Evolutionary conservation across 2,113 vertebrate genomes (phyloP).

Genomic region (Daphoenositta chrysoptera): DNA sequence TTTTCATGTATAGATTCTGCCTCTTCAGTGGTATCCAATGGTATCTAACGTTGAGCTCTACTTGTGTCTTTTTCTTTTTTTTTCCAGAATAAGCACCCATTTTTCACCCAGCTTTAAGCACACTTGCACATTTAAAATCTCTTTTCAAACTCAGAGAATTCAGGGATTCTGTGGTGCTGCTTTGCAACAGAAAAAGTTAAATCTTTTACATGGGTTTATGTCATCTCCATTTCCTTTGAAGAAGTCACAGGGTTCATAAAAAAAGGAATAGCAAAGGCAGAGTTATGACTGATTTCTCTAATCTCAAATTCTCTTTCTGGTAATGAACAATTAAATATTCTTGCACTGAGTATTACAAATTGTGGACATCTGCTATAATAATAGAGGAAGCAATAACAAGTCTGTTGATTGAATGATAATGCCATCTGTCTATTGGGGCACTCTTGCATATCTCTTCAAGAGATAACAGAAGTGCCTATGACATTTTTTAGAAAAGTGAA

Average conservation of each 20-base stretch:
- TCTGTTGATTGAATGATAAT: slow-evolving; percentile 28
- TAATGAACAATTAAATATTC: neutral
- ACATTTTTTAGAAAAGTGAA: neutral
- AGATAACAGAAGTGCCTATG: neutral
- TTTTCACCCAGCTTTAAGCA: neutral
- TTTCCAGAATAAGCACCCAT: neutral
- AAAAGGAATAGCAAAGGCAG: neutral
- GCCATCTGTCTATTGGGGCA: neutral
- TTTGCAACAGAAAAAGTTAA: neutral
- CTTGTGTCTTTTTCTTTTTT: neutral
- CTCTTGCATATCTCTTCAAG: neutral
- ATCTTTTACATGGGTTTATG: neutral
- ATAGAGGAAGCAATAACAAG: slow-evolving; percentile 11
- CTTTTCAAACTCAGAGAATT: neutral
- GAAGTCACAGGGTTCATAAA: neutral
- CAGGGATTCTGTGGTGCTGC: neutral
- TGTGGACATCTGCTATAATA: neutral
- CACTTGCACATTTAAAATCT: neutral
- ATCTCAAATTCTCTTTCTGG: neutral
- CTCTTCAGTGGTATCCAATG: neutral
- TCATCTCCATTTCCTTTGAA: neutral
- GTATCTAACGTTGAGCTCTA: neutral
- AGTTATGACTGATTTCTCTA: neutral
- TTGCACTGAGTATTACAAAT: neutral
- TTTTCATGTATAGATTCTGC: neutral